Base-by-base conservation (phyloP, 2,888 invertebrate species). In the Drosophila antonietae region DNA sequence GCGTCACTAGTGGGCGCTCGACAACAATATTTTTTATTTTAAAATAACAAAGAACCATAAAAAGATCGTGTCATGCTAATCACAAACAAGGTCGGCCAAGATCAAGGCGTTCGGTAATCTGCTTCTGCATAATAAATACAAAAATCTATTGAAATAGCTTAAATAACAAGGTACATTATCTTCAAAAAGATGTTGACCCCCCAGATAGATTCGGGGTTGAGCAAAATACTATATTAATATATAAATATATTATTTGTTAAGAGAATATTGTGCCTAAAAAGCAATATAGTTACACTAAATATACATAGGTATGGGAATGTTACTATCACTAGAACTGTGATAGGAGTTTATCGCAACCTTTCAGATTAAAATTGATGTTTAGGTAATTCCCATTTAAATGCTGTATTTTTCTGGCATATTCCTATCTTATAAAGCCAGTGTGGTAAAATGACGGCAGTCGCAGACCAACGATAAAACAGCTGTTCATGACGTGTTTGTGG, bases 51-150 rank as follows among this genome's bases (percentile, higher is more conserved):
- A 78, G 55, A 69, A 47, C 63, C 47, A 61, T 47, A 58, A 49
- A 60, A 76, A 77, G 67, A 75, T 66, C 71, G 80, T 73, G 80
- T 81, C 78, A 78, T 85, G 78, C 56, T 68, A 78, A 78, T 75
- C 80, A 59, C 73, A 87, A 87, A 81, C 80, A 77, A 81, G 82
- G 89, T 84, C 86, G 73, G 67, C 52, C 72, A 85, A 89, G 90
- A 81, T 90, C 91, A 90, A 90, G 77, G 78, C 78, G 68, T 52
- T 58, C 58, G 56, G 63, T 68, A 82, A 83, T 88, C 83, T 72
- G 60, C 51, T 62, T 83, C 83, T 84, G 84, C 75, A 87, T 87
- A 72, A 74, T 68, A 80, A 74, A 75, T 20, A 75, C 67, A 66
- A 69, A 80, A 75, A 58, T 76, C 75, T 71, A 64, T 75, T 73